A percentile compares a stretch with the other conserved stretches of the same genome.
Evolutionary conservation across 2,797 vertebrate genomes (phyloP).

Genomic region (Malacoraja senta): DNA sequence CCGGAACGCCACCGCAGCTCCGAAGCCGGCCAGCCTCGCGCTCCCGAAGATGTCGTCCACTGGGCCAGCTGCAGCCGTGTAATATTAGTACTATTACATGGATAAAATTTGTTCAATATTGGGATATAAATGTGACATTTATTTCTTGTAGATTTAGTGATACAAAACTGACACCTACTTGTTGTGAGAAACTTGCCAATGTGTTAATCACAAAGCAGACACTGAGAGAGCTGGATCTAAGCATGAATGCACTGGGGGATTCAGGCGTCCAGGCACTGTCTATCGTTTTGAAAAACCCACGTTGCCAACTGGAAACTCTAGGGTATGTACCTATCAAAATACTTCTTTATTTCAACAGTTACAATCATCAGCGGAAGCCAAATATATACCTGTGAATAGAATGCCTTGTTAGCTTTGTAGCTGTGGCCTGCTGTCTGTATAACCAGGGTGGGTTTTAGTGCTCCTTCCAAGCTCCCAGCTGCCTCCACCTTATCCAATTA

Average conservation of each 20-base stretch:
- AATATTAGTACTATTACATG: not conserved
- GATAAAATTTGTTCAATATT: not conserved
- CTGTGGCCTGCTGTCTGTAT: not conserved
- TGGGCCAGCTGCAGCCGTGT: no score
- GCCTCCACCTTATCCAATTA: not conserved
- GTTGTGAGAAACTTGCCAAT: constrained; percentile 22
- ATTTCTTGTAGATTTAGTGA: not conserved
- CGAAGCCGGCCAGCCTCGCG: no score
- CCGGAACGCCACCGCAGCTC: no score
- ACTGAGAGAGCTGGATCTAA: not conserved
- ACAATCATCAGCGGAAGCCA: not conserved
- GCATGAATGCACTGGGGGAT: constrained; percentile 21
- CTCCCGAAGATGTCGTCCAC: no score
- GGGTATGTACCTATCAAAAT: not conserved
- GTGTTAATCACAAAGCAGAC: constrained; percentile 15
- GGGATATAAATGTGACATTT: not conserved
- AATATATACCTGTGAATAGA: not conserved
- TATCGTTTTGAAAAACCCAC: not conserved
- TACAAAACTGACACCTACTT: constrained; percentile 20
- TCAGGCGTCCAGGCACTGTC: not conserved
- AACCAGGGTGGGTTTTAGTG: not conserved
- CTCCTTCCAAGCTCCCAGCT: no score
- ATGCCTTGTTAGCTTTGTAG: not conserved
- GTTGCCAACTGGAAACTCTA: constrained; percentile 24
- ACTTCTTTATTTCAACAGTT: not conserved